Conservation (phyloP, 2,888 invertebrate genomes). For the Apodemia mormo region DNA sequence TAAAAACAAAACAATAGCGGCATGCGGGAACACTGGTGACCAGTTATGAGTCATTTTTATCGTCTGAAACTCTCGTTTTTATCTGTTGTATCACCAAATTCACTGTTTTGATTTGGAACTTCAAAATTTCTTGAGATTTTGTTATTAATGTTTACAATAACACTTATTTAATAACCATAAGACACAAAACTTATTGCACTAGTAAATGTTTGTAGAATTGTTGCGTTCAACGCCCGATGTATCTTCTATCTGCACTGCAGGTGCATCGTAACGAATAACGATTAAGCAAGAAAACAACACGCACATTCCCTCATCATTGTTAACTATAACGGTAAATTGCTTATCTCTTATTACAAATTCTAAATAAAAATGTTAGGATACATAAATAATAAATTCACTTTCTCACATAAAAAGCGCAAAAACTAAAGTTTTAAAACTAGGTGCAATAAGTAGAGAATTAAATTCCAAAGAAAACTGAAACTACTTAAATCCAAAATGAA, state of each 20-base stretch:
- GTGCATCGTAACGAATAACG: conserved; percentile 71
- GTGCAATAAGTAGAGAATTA: conserved; percentile 48
- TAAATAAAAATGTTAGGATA: conserved; percentile 49
- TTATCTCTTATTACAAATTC: conserved; percentile 49
- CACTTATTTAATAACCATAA: conserved; percentile 54
- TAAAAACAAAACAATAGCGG: conserved; percentile 72
- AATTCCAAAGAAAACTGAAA: conserved; percentile 28
- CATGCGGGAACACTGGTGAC: conserved; percentile 54
- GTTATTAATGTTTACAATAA: conserved; percentile 47
- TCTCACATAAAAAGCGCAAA: conserved; percentile 63
- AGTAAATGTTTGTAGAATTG: conserved; percentile 35
- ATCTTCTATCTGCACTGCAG: conserved; percentile 61
- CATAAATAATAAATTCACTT: conserved; percentile 61
- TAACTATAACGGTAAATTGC: conserved; percentile 67
- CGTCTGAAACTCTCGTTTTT: conserved; percentile 54
- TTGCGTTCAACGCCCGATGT: conserved; percentile 38
- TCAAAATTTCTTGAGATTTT: not conserved
- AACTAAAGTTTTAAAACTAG: conserved; percentile 69
- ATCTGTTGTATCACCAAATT: conserved; percentile 40
- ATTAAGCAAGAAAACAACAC: conserved; percentile 52
- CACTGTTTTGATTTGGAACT: not conserved
- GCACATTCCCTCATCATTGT: conserved; percentile 58
- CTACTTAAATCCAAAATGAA: conserved; percentile 16
- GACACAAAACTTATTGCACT: conserved; percentile 46
- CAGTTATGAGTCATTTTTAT: conserved; percentile 74